Percentiles rank a stretch among this genome's conserved stretches.
These are phyloP conservation scores for Trichonephila clavata DNA, from an alignment of 1,140 invertebrate genomes.

Conservation along the genomic window DNA sequence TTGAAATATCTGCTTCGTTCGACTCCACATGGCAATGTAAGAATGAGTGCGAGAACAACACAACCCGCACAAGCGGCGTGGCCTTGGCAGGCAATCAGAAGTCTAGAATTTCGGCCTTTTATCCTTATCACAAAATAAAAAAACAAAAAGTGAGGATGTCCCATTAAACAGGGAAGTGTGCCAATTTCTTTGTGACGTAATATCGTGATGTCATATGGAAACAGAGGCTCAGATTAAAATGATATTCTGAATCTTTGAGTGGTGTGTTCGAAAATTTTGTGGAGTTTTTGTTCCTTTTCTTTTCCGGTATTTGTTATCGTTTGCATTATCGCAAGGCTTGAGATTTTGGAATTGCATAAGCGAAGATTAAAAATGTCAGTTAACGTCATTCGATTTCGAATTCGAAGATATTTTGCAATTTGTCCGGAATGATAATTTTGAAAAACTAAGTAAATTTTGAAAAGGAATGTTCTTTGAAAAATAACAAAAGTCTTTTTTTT, in stretches of 20 bases:
- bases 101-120: not conserved
- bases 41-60: not conserved
- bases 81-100: conserved; percentile 35
- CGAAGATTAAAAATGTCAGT: not conserved
- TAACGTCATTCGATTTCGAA: not conserved
- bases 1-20: conserved; percentile 78
- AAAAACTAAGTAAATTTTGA: too few species aligned
- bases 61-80: too few species aligned
- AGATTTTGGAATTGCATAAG: not conserved
- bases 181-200: conserved; percentile 8
- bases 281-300: not conserved
- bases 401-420: not conserved
- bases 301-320: not conserved
- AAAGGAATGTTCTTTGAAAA: too few species aligned
- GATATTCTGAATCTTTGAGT: too few species aligned
- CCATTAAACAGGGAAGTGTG: not conserved
- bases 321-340: not conserved
- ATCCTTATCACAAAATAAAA: not conserved
- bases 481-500: too few species aligned
- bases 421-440: too few species aligned
- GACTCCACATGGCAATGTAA: not conserved
- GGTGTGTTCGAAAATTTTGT: not conserved
- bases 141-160: not conserved
- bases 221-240: too few species aligned
- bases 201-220: not conserved